These are phyloP conservation scores for Lytechinus pictus DNA, from an alignment of 35 echinoderm and acorn worm genomes.

Conservation along the genomic window DNA sequence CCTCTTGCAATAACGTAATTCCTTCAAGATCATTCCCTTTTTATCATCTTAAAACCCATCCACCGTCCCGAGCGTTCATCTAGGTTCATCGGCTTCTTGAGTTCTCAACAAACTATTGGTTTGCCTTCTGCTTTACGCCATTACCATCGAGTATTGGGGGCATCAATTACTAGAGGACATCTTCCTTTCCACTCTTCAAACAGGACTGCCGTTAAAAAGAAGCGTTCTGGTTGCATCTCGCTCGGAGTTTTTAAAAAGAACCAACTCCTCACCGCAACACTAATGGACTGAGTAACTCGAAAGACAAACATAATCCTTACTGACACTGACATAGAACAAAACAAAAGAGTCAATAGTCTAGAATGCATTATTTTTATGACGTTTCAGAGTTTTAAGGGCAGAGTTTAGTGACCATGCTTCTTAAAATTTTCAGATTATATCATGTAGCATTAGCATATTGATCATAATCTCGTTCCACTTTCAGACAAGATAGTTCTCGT, in stretches of 20 bases:
- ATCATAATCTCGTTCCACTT: not conserved
- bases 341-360: not conserved
- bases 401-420: not conserved
- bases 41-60: not conserved
- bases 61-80: no score
- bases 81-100: not conserved
- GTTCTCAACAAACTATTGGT: not conserved
- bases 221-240: not conserved
- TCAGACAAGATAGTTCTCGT: no score
- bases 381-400: not conserved
- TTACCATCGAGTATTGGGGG: not conserved
- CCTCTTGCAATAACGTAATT: no score
- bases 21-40: not conserved
- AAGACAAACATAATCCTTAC: not conserved
- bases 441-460: not conserved
- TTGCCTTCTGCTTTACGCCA: not conserved
- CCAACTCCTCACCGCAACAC: not conserved
- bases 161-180: slow-evolving; percentile 3
- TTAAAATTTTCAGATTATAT: not conserved
- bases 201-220: not conserved
- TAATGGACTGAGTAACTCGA: not conserved
- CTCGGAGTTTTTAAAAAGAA: not conserved
- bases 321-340: not conserved
- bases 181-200: not conserved
- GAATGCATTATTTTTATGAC: not conserved